Evolutionary conservation across 2,113 vertebrate species (phyloP).

Genomic region (Zapornia atra): DNA sequence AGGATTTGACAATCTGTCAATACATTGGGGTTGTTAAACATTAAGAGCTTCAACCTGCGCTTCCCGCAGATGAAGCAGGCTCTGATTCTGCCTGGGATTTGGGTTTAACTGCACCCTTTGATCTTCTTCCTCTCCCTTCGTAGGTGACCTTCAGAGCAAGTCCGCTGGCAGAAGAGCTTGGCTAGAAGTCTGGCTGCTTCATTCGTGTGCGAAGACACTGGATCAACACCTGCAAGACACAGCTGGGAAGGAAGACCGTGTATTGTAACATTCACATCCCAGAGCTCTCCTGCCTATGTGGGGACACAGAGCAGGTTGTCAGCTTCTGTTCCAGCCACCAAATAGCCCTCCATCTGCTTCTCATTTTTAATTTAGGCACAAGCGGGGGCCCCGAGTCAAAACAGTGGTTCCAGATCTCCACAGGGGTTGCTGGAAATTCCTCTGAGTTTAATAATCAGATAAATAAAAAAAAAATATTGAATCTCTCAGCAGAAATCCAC

Average conservation of each 20-base stretch:
- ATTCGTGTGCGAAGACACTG: background rate
- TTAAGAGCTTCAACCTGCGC: background rate
- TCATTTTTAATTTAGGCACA: conserved; percentile 38
- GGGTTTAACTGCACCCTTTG: background rate
- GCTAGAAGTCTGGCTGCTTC: background rate
- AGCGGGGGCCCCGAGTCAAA: conserved; percentile 1
- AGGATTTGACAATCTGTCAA: background rate
- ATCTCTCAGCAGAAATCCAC: background rate
- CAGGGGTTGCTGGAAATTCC: background rate
- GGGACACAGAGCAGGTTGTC: conserved; percentile 33
- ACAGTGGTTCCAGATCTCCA: background rate
- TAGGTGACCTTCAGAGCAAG: conserved; percentile 27
- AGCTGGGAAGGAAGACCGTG: background rate
- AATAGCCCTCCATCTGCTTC: conserved; percentile 36
- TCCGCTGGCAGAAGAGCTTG: background rate
- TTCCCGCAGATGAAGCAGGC: background rate
- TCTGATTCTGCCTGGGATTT: background rate
- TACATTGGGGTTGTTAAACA: background rate
- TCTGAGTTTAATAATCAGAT: conserved; percentile 39
- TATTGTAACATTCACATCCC: background rate
- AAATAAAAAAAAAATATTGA: background rate
- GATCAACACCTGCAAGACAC: conserved; percentile 33
- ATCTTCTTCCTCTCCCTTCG: background rate
- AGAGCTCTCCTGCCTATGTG: background rate
- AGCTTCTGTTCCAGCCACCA: conserved; percentile 26